phyloP scores from a whole-genome alignment of 2,888 invertebrate genomes.

The Drosophila lacicola region DNA sequence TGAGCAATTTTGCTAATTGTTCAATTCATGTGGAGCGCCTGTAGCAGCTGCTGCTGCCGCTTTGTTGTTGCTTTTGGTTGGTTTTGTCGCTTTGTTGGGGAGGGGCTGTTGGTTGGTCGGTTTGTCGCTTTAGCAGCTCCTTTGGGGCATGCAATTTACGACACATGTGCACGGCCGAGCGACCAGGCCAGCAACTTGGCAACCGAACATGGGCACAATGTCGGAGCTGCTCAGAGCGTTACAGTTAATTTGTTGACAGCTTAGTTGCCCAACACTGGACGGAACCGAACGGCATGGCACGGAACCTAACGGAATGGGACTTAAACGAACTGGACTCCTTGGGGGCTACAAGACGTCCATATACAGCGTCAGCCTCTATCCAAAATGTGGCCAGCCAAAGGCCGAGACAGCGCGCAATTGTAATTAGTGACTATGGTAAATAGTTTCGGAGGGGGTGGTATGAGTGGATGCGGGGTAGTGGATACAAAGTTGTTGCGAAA shows the following conservation, averaged over 20 bases:
- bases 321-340: slow-evolving; percentile 35
- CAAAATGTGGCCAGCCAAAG: slow-evolving; percentile 52
- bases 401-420: slow-evolving; percentile 55
- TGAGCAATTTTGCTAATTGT: slow-evolving; percentile 66
- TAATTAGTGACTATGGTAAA: slow-evolving; percentile 66
- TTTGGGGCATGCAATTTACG: slow-evolving; percentile 72
- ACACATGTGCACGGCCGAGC: slow-evolving; percentile 58
- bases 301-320: not conserved
- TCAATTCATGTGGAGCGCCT: slow-evolving; percentile 55
- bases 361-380: slow-evolving; percentile 44
- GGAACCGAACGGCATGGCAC: slow-evolving; percentile 10
- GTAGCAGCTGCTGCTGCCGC: slow-evolving; percentile 29
- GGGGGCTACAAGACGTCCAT: slow-evolving; percentile 67
- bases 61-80: slow-evolving; percentile 4
- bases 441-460: slow-evolving; percentile 24
- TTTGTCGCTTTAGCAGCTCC: slow-evolving; percentile 56
- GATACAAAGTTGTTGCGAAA: slow-evolving; percentile 36
- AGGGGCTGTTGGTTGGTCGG: slow-evolving; percentile 15
- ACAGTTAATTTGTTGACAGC: slow-evolving; percentile 79
- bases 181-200: slow-evolving; percentile 48
- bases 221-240: slow-evolving; percentile 54
- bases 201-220: slow-evolving; percentile 53
- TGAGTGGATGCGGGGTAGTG: not conserved
- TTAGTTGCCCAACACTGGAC: slow-evolving; percentile 53
- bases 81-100: slow-evolving; percentile 1